Evolutionary conservation across 2,888 invertebrate genomes (phyloP).

Genomic region (Galeruca laticollis): DNA sequence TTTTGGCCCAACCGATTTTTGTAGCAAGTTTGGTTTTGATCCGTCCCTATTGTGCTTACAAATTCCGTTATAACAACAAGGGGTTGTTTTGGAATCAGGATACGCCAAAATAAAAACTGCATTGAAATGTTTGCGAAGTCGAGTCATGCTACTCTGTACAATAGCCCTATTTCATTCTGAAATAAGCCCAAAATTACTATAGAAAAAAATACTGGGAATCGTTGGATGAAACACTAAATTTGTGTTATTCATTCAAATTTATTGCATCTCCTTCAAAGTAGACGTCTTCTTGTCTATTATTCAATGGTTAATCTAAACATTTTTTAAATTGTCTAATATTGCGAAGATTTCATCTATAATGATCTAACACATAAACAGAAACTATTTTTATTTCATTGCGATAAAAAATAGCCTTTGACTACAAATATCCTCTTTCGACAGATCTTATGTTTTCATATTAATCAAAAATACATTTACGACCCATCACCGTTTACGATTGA

Average conservation of each 20-base stretch:
- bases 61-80: no score
- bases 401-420: slow-evolving; percentile 24
- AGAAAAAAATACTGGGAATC: no score
- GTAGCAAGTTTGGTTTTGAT: no score
- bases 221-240: no score
- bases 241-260: background rate
- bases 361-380: slow-evolving; percentile 10
- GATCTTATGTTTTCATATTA: slow-evolving; percentile 11
- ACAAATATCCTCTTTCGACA: slow-evolving; percentile 19
- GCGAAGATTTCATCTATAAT: slow-evolving; percentile 5
- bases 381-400: slow-evolving; percentile 16
- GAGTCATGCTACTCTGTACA: no score
- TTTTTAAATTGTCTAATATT: background rate
- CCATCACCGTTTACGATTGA: slow-evolving; percentile 23
- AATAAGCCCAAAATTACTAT: no score
- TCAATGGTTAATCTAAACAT: background rate
- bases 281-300: background rate
- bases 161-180: no score
- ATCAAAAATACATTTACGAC: slow-evolving; percentile 25
- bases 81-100: no score
- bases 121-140: no score
- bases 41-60: no score
- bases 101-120: no score
- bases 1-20: no score
- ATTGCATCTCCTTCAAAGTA: background rate